A percentile compares a stretch with the other conserved stretches of the same genome.
Conservation (phyloP, 2,113 vertebrate species). For the Chaetodon trifascialis region DNA sequence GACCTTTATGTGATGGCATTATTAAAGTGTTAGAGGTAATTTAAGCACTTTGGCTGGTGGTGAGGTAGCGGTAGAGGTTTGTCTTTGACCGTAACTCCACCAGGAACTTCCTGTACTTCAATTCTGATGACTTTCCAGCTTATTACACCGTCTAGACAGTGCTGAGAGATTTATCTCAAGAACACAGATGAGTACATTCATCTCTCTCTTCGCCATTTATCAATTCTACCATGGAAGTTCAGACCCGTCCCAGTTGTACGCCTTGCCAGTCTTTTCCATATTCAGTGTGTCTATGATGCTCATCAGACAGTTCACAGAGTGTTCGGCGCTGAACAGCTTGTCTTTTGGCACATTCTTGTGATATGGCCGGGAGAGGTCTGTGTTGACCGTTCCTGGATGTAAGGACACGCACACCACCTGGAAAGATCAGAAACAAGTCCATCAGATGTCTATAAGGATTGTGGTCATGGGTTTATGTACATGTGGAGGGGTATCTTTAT, state of each 20-base stretch:
- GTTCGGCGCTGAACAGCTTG: slow-evolving; percentile 77
- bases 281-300: slow-evolving; percentile 70
- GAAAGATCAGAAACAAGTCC: neutral
- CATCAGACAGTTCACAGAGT: slow-evolving; percentile 77
- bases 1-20: neutral
- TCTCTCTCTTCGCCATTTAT: neutral
- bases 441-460: neutral
- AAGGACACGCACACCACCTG: slow-evolving; percentile 83
- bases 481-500: neutral
- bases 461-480: neutral
- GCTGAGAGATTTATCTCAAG: neutral
- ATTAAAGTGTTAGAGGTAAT: neutral
- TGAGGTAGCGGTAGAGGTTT: slow-evolving; percentile 19
- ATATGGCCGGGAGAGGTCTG: slow-evolving; percentile 81
- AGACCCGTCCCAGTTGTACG: slow-evolving; percentile 74
- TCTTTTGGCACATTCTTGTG: slow-evolving; percentile 76
- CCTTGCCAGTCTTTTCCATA: slow-evolving; percentile 73
- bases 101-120: neutral
- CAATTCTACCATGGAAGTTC: slow-evolving; percentile 77
- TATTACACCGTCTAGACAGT: neutral
- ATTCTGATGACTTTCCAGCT: neutral
- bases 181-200: neutral
- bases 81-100: neutral
- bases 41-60: neutral
- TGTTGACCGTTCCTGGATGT: slow-evolving; percentile 77